Evolutionary conservation across 2,888 invertebrate species (phyloP).

Genomic region (Onchidella celtica): DNA sequence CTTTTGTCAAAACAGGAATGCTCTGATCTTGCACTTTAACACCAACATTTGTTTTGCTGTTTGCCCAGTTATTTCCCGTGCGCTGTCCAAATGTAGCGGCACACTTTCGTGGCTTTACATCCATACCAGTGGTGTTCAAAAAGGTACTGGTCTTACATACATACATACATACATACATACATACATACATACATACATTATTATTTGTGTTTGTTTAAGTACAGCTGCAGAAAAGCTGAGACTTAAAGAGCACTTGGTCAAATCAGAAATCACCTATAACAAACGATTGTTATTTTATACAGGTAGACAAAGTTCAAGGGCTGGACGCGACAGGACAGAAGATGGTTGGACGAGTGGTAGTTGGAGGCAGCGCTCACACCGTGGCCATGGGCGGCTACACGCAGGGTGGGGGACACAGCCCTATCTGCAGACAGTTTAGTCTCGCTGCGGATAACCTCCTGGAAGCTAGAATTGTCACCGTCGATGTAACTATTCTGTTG

Average conservation of each 20-base stretch:
- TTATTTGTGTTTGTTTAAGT: no score
- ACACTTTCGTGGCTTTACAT: no score
- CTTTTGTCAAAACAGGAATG: no score
- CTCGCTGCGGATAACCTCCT: slow-evolving; percentile 58
- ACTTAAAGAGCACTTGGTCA: no score
- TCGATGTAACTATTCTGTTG: slow-evolving; percentile 36
- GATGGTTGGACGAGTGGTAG: slow-evolving; percentile 55
- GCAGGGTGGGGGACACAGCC: slow-evolving; percentile 68
- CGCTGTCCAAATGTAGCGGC: no score
- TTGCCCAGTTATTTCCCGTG: no score
- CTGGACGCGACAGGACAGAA: slow-evolving; percentile 14
- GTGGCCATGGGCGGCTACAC: slow-evolving; percentile 70
- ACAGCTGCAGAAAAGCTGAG: no score
- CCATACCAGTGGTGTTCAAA: no score
- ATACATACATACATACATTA: background rate
- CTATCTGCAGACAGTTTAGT: slow-evolving; percentile 56
- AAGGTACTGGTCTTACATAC: no score
- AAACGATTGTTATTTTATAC: background rate
- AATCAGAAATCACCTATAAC: background rate
- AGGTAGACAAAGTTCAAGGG: slow-evolving; percentile 18
- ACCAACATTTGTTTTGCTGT: no score
- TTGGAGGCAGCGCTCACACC: slow-evolving; percentile 67
- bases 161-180: background rate
- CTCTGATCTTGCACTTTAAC: no score
- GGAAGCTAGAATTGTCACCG: slow-evolving; percentile 54